Evolutionary conservation across 2,797 vertebrate species (phyloP).

Genomic region (Melopsittacus undulatus): DNA sequence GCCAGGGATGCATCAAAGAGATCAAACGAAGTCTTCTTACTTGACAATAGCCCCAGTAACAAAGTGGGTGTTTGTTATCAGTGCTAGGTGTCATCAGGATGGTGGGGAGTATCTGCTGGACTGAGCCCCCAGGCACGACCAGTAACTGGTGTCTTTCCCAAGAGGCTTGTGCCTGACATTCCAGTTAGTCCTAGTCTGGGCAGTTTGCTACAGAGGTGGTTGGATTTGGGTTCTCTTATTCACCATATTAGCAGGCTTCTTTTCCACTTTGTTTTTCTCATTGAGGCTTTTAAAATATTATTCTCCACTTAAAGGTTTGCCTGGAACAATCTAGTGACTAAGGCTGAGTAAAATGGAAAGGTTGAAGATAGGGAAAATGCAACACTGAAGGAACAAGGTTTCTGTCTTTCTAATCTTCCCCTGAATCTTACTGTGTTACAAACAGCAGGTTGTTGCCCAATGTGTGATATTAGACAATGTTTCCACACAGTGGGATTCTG

Average conservation of each 20-base stretch:
- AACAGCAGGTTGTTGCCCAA: slow-evolving; percentile 62
- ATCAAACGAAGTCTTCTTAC: background rate
- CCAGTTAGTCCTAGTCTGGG: background rate
- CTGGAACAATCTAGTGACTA: slow-evolving; percentile 47
- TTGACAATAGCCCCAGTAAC: fast-evolving
- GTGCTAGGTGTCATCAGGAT: background rate
- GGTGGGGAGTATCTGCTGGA: background rate
- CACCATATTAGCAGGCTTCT: background rate
- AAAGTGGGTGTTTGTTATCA: background rate
- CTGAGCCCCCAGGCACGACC: background rate
- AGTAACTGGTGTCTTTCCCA: background rate
- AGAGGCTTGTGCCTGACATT: fast-evolving
- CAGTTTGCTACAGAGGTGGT: background rate
- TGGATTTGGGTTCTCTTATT: background rate
- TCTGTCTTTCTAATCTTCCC: slow-evolving; percentile 60
- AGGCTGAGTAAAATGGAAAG: slow-evolving; percentile 57
- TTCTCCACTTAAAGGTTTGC: background rate
- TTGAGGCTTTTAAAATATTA: slow-evolving; percentile 14
- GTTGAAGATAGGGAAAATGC: slow-evolving; percentile 58
- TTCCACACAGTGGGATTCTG: slow-evolving; percentile 47
- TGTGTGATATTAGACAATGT: slow-evolving; percentile 57
- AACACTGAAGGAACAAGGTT: slow-evolving; percentile 30
- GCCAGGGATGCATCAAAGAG: no score
- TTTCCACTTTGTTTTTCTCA: background rate
- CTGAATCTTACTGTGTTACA: slow-evolving; percentile 29